Evolutionary conservation across 2,888 invertebrate genomes (phyloP), one percentile per base, ranked within the genome.

Genomic region (Maniola hyperantus): DNA sequence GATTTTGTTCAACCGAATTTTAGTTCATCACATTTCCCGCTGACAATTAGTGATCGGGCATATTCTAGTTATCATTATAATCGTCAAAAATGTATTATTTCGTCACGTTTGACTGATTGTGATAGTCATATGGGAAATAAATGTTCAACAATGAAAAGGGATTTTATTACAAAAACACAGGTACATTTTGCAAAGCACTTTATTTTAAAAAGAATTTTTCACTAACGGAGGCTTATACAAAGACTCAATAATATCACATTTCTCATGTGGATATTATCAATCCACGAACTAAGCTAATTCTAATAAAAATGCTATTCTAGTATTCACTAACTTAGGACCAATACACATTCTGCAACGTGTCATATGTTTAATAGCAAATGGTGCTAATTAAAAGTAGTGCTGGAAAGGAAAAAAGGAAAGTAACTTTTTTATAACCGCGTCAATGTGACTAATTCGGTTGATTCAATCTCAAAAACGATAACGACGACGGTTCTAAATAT

Each of bases 211-310:
- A 75, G 75, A 68, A 77, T 79, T 67, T 55, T 72, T 73, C 79
- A 88, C 85, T 90, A 90, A 86, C 76, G 76, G 82, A 87, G 78
- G 81, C 88, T 90, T 88, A 89, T 91, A 91, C 87, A 88, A 91
- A 92, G 92, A 93, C 92, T 92, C 91, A 92, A 93, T 94, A 94
- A 94, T 94, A 94, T 94, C 94, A 94, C 94, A 94, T 94, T 94
- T 94, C 94, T 94, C 86, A 94, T 94, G 94, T 94, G 94, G 94
- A 94, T 94, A 94, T 94, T 94, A 94, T 92, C 72, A 87, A 91
- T 89, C 91, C 91, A 91, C 89, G 82, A 75, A 83, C 85, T 89
- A 88, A 79, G 72, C 63, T 72, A 71, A 64, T 39, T 65, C 65
- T 68, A 71, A 64, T 58, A 74, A 75, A 71, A 74, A 72, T 67